Base-by-base conservation (phyloP, 2,888 invertebrate species). In the Cetonia aurata region DNA sequence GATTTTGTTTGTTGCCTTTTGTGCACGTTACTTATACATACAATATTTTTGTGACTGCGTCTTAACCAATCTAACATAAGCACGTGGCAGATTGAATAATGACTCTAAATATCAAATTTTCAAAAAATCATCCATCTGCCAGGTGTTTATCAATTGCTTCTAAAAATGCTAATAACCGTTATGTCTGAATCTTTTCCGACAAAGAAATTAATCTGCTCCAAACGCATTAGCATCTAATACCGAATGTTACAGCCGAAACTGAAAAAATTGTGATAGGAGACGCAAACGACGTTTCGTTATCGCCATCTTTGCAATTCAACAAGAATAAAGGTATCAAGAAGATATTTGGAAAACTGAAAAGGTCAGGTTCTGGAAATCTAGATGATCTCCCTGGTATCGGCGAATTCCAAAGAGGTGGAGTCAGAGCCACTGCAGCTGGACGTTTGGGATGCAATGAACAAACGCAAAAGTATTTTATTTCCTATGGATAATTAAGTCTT, bases 371-470 rank as follows among this genome's bases (percentile, higher is more conserved):
- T 48, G 91, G 91, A 50, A 90, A 88, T 77, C 82, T 93, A 46
- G 93, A 93, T 79, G 91, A 87, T 83, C 85, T 87, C 79, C 89
- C 85, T 57, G 88, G 84, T 59, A 83, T 87, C 8, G 89, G 88
- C 1, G 91, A 90, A 76, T 92, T 92, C 78, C 88, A 89, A 73
- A 87, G 94, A 55, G 91, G 92, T 1, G 92, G 92, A 6, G 86
- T 92, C 19, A 84, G 94, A 75, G 91, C 92, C 10, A 93, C 93
- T n/a, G 90, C 92, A 69, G 89, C 90, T 44, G 89, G 91, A 44
- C 86, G 94, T 67, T 87, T 93, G 15, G 91, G 91, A 60, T 90
- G 89, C 88, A 86, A 83, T 76, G 81, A 85, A 13, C 81, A 81
- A 55, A 75, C 82, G 15, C 77, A 77, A 74, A 80, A 79, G 83